Evolutionary conservation across 2,797 vertebrate genomes (phyloP), one percentile per base, ranked within the genome.

Genomic region (Notolepis coatsorum): DNA sequence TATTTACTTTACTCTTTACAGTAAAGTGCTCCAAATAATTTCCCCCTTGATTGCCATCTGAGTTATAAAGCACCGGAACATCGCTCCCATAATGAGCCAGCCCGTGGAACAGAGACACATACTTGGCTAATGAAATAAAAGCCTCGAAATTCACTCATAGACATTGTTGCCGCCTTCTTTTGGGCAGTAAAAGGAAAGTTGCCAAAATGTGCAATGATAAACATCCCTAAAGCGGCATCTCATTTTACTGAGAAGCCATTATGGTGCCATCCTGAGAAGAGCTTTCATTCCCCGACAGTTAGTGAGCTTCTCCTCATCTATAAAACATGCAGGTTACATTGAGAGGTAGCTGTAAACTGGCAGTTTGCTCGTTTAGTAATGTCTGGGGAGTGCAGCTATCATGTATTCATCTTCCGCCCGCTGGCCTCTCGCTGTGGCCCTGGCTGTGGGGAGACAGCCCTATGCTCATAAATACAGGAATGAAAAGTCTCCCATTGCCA

Each of bases 321-420:
- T 92, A 90, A 91, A 92, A 91, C 86, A 91, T 90, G 79, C 73
- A 86, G 78, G 80, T 81, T 87, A 83, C 57, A 41, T 82, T 84
- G 74, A 82, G 84, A 80, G 76, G 79, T 80, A 77, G 80, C 82
- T 82, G 84, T 91, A 92, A 92, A 91, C 85, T 88, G 87, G 77
- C 82, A 80, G 82, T 90, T 89, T 83, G 85, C 78, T 88, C 85
- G 80, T 93, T 93, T 89, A 86, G 86, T 81, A 85, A 89, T 81
- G 84, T 89, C 89, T 84, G 58, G 79, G 88, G 86, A 90, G 80
- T 73, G 66, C 24, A 78, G 65, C 86, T 61, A 88, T 91, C 81
- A 84, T 68, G 84, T 87, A 90, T 89, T 90, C 84, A 84, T 87
- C 83, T 83, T 88, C 65, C 4, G 17, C 77, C 76, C 75, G 64